Evolutionary conservation across 2,113 vertebrate genomes (phyloP), one percentile per base, ranked within the genome.

Genomic region (Silurus glanis): DNA sequence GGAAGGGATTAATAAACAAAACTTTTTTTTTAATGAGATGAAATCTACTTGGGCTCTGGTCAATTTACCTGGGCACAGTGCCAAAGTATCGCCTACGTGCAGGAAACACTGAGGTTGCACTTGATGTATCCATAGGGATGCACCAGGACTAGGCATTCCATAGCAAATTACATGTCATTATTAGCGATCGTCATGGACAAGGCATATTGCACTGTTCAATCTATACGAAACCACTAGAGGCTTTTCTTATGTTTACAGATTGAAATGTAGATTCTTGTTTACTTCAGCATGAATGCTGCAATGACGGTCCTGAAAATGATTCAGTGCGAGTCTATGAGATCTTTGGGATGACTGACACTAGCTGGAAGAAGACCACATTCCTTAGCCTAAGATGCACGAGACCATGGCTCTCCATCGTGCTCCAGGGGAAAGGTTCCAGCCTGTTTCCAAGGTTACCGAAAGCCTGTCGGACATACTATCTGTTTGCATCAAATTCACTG

Each of bases 401-500:
- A 94, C 92, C 91, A 94, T 93, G 93, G 93, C 94, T 94, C 93
- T 90, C 91, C 91, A 93, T 95, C 94, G 93, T 91, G 94, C 94
- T 93, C 91, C 74, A 13, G 92, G 91, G 94, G 91, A 93, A 91
- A 93, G 92, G 90, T 93, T 92, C 92, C 88, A 92, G 92, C 87
- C 87, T 0, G 95, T 97, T 95, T 91, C 96, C 96, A 95, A 93
- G 95, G 95, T 94, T 95, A 97, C 96, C 87, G 47, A 91, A 90
- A 95, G 94, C 92, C 91, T 0, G 94, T 92, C 93, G 94, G 92
- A 95, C 94, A 95, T 92, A 93, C 89, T 91, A 91, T 92, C 94
- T 88, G 93, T 94, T 94, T 90, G 91, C 92, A 95, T 92, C 92
- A 92, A 90, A 91, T 94, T 94, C 93, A 93, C 91, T 90, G 90